phyloP scores from a whole-genome alignment of 2,113 vertebrate genomes.

The Myotis davidii region DNA sequence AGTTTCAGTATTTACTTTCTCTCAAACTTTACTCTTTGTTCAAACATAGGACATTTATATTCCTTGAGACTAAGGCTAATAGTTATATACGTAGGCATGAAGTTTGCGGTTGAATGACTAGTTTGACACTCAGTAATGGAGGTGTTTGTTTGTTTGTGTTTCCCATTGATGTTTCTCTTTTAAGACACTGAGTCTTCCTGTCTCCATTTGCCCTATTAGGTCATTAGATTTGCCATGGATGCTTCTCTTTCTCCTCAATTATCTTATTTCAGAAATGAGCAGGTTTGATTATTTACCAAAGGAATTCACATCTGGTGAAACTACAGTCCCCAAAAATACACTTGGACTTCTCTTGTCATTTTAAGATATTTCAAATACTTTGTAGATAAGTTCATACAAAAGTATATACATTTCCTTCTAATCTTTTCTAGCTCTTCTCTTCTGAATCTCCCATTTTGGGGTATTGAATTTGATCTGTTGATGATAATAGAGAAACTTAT shows the following conservation, averaged over 20 bases:
- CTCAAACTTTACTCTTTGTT: background rate
- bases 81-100: background rate
- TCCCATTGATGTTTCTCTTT: background rate
- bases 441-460: background rate
- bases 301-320: background rate
- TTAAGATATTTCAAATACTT: background rate
- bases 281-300: slow-evolving; percentile 16
- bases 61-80: background rate
- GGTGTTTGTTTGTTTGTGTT: background rate
- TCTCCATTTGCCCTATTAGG: background rate
- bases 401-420: background rate
- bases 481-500: background rate
- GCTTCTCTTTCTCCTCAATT: background rate
- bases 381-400: background rate
- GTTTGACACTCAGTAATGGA: background rate
- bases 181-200: background rate
- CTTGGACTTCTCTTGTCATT: background rate
- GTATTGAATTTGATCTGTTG: slow-evolving; percentile 15
- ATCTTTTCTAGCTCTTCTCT: background rate
- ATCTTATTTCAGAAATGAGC: background rate
- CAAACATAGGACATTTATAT: background rate
- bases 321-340: background rate
- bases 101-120: background rate
- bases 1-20: background rate
- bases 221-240: background rate